A percentile compares a stretch with the other conserved stretches of the same genome.
These are phyloP conservation scores for Holothuria glaberrima DNA, from an alignment of 35 echinoderm and acorn worm genomes.

Conservation along the genomic window DNA sequence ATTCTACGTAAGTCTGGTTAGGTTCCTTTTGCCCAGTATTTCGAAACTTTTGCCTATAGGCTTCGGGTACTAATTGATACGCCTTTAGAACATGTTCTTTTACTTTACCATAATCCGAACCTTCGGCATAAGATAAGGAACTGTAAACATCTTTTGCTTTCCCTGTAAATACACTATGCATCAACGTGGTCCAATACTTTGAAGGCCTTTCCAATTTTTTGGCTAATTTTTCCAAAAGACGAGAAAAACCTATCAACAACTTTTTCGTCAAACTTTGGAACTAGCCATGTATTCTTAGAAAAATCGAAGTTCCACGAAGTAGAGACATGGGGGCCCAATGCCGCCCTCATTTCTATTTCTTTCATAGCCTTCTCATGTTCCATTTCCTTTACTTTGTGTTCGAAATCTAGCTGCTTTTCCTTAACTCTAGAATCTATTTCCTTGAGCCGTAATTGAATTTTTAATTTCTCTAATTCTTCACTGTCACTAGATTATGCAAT, in stretches of 20 bases:
- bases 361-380: background rate
- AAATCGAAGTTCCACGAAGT: slow-evolving; percentile 42
- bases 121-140: too few species aligned
- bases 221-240: slow-evolving; percentile 58
- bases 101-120: slow-evolving; percentile 62
- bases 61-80: slow-evolving; percentile 75
- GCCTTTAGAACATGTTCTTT: slow-evolving; percentile 57
- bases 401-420: background rate
- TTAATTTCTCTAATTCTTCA: background rate
- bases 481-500: too few species aligned
- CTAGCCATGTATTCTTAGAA: slow-evolving; percentile 13
- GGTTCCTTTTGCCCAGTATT: slow-evolving; percentile 9
- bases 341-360: background rate
- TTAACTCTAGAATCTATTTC: background rate
- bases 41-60: slow-evolving; percentile 69
- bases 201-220: slow-evolving; percentile 28
- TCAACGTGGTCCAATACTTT: slow-evolving; percentile 21
- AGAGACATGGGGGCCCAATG: background rate
- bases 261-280: slow-evolving; percentile 57
- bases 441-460: too few species aligned
- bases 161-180: slow-evolving; percentile 53
- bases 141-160: too few species aligned
- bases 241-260: slow-evolving; percentile 35
- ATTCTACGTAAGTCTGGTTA: too few species aligned
- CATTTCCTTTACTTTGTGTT: background rate